Evolutionary conservation across 2,113 vertebrate genomes (phyloP), one percentile per base, ranked within the genome.

Genomic region (Eudyptes chrysolophus): DNA sequence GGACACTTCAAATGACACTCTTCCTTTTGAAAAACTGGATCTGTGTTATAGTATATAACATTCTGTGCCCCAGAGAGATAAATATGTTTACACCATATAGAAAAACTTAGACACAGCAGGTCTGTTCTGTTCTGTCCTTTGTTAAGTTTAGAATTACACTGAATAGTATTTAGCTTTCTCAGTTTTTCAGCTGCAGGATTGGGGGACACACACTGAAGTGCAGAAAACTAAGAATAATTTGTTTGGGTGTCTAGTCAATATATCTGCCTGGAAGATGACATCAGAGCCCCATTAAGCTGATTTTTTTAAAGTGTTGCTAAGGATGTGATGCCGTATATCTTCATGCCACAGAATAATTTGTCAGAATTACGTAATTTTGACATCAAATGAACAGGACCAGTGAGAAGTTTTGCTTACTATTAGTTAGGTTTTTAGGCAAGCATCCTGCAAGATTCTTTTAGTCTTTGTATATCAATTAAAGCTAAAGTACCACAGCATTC

Each of bases 211-310:
- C 20, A 77, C 61, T 76, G 51, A 89, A 85, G 42, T 55, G 85
- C 25, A 80, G 69, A 93, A 97, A 95, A 83, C 32, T 74, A 83
- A 96, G 70, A 95, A 87, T 40, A 62, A 42, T 82, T 84, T 84
- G 11, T 80, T 94, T 79, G 62, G 44, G 27, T 92, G 52, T 70
- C 21, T 64, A 85, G 75, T 89, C 81, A 90, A 3, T 84, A 24
- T 84, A 90, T 95, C 17, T 85, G 26, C 61, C 60, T 89, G 72
- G 42, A 94, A 92, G 84, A 77, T 91, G 55, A 84, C 36, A 71
- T 78, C 68, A 94, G 86, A 82, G 72, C 65, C 88, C 38, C 34
- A 38, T 51, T 70, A 87, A 87, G 48, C 34, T 92, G 65, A 26
- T 91, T 93, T 86, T 83, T 83, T 92, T 68, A 1, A 62, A 89